Conservation (phyloP, 2,888 invertebrate genomes). For the Caenorhabditis sp. region DNA sequence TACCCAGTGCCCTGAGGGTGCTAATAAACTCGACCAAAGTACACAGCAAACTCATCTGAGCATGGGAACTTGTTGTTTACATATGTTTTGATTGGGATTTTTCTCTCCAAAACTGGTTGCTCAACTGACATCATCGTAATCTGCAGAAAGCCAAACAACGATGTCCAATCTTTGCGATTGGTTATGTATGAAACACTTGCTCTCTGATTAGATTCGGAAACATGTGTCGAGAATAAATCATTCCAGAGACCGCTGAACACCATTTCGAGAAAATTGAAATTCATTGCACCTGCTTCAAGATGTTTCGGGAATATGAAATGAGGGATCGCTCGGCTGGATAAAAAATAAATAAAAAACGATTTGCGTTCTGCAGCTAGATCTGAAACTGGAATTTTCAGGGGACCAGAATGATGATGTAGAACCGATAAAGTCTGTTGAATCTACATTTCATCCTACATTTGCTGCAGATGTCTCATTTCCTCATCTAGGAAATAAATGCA, state of each 20-base stretch:
- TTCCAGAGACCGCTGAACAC: background rate
- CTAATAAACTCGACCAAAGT: background rate
- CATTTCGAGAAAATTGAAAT: too few relatives aligned
- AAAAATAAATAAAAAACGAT: background rate
- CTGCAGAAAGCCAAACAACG: background rate
- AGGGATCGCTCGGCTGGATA: background rate
- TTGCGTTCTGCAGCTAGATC: too few relatives aligned
- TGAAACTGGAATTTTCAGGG: too few relatives aligned
- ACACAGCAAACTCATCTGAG: background rate
- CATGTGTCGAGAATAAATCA: background rate
- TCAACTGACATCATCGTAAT: background rate
- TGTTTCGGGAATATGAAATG: background rate
- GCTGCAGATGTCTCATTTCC: background rate
- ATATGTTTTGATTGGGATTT: background rate
- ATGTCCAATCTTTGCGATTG: background rate
- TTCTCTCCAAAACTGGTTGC: background rate
- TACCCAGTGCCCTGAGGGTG: background rate
- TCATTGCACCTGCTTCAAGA: too few relatives aligned
- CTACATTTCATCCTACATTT: too few relatives aligned
- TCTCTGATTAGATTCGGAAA: background rate
- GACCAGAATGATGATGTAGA: too few relatives aligned
- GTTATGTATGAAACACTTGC: background rate
- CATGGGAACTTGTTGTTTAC: background rate
- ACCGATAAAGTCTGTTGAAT: too few relatives aligned
- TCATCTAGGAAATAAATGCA: background rate